phyloP scores from a whole-genome alignment of 2,888 invertebrate species.

The Acronicta aceris region DNA sequence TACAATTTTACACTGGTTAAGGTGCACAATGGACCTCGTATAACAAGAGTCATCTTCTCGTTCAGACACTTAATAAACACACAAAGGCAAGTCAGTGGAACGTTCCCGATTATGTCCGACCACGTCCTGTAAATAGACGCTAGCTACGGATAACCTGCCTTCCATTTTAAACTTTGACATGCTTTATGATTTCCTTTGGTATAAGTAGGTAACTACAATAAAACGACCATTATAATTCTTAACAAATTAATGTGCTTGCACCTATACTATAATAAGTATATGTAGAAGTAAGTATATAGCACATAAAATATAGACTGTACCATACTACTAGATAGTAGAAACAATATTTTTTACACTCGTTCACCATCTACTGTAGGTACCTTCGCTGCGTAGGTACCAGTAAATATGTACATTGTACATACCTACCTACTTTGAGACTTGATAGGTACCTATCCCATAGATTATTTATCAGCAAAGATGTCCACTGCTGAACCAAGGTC shows the following conservation, averaged over 20 bases:
- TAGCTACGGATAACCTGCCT: conserved; percentile 55
- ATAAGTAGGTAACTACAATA: conserved; percentile 8
- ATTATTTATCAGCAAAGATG: no score
- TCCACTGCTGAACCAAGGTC: no score
- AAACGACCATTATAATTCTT: conserved; percentile 20
- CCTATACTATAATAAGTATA: not conserved
- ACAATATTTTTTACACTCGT: no score
- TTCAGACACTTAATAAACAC: conserved; percentile 78
- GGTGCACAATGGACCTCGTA: conserved; percentile 69
- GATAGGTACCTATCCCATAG: no score
- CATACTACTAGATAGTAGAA: no score
- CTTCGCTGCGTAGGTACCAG: no score
- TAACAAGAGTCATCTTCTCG: conserved; percentile 78
- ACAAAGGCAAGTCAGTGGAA: conserved; percentile 78
- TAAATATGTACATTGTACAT: no score
- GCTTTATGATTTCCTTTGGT: conserved; percentile 69
- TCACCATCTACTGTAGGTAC: no score
- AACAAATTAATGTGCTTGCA: conserved; percentile 17
- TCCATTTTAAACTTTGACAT: conserved; percentile 65
- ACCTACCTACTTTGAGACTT: no score
- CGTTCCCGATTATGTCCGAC: conserved; percentile 69
- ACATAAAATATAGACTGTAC: no score
- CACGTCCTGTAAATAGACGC: conserved; percentile 79
- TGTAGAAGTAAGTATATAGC: no score
- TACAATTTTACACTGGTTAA: conserved; percentile 42